Conservation (phyloP, 1,140 invertebrate genomes). For the Agrypnia vestita region DNA sequence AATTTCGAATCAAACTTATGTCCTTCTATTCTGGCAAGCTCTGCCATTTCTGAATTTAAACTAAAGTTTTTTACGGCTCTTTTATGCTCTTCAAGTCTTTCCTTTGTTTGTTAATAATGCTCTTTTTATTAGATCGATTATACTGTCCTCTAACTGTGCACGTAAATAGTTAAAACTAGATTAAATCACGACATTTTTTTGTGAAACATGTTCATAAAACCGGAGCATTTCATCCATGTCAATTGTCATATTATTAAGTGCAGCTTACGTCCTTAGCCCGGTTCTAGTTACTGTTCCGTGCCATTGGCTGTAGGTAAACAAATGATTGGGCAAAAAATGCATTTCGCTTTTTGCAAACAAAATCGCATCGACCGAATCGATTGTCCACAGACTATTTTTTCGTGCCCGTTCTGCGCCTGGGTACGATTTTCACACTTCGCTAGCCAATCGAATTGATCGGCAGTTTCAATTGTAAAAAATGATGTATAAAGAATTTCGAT, state of each 20-base stretch:
- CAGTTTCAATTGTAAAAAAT: neutral
- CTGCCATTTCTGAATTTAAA: too few species aligned
- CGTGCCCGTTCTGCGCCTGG: neutral
- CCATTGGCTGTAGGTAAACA: constrained; percentile 12
- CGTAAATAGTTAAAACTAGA: too few species aligned
- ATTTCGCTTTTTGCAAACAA: neutral
- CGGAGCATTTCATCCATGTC: neutral
- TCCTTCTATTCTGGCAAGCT: too few species aligned
- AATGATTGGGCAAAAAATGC: constrained; percentile 30
- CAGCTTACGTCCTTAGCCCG: constrained; percentile 38
- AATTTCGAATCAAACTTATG: too few species aligned
- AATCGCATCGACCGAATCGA: constrained; percentile 5
- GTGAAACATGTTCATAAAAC: too few species aligned
- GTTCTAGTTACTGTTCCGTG: constrained; percentile 3
- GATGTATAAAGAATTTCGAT: too few species aligned
- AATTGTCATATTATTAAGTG: neutral
- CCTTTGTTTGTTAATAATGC: too few species aligned
- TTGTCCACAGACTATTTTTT: constrained; percentile 22
- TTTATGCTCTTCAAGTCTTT: too few species aligned
- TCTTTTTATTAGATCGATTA: too few species aligned
- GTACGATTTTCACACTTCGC: neutral
- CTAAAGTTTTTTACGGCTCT: too few species aligned
- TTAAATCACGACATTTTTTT: too few species aligned
- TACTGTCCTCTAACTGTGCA: too few species aligned
- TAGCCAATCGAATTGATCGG: constrained; percentile 24